These are phyloP conservation scores for Lycodopsis pacificus DNA, from an alignment of 2,797 vertebrate genomes.

Conservation along the genomic window DNA sequence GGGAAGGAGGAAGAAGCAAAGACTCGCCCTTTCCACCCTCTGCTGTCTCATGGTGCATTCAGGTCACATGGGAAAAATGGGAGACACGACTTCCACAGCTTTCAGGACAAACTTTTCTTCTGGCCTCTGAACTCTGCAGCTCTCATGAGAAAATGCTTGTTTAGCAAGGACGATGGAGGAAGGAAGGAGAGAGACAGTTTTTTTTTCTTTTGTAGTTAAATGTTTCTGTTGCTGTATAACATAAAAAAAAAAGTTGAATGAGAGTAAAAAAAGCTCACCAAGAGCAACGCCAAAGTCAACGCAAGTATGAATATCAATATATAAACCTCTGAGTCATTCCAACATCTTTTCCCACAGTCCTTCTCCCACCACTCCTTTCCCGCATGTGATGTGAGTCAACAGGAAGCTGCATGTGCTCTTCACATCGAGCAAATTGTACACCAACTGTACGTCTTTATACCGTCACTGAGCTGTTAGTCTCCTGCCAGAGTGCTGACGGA, in stretches of 20 bases:
- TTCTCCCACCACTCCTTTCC: conserved; percentile 39
- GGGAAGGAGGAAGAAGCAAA: conserved; percentile 37
- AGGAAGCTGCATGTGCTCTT: conserved; percentile 71
- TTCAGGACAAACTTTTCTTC: conserved; percentile 18
- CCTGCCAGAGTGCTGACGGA: conserved; percentile 61
- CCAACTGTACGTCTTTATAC: conserved; percentile 66
- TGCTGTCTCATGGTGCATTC: conserved; percentile 56
- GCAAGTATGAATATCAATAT: neutral
- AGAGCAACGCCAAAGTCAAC: neutral
- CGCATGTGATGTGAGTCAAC: conserved; percentile 80
- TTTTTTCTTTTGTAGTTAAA: neutral
- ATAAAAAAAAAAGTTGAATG: conserved; percentile 1
- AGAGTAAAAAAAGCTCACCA: conserved; percentile 5
- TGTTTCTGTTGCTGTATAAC: neutral
- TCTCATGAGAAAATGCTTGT: neutral
- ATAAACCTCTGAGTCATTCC: neutral
- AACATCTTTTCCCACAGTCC: conserved; percentile 18
- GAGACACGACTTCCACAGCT: conserved; percentile 10
- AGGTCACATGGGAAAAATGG: conserved; percentile 37
- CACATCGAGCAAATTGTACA: conserved; percentile 63
- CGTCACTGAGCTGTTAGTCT: conserved; percentile 62
- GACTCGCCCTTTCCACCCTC: conserved; percentile 42
- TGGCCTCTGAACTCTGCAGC: conserved; percentile 37
- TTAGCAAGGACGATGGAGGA: neutral
- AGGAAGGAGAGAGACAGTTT: conserved; percentile 4